phyloP scores from a whole-genome alignment of 2,113 vertebrate genomes.

The Cyprinodon tularosa region DNA sequence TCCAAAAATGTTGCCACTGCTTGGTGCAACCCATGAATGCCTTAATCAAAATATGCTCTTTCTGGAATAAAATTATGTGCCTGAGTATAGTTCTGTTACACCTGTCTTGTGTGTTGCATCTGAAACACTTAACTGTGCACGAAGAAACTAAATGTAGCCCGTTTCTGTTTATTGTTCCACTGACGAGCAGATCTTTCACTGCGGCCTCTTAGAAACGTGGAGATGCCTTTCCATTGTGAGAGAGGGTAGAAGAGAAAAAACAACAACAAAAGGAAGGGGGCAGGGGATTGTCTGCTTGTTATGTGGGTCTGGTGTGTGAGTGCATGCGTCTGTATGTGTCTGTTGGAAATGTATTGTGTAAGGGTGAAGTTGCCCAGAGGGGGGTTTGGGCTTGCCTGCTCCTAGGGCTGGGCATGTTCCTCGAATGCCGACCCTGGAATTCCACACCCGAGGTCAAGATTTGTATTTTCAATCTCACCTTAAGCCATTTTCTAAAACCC shows the following conservation, averaged over 20 bases:
- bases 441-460: slow-evolving; percentile 65
- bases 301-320: slow-evolving; percentile 40
- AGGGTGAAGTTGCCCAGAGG: slow-evolving; percentile 58
- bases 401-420: slow-evolving; percentile 67
- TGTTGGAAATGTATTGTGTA: slow-evolving; percentile 59
- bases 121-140: slow-evolving; percentile 55
- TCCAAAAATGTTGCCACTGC: slow-evolving; percentile 28
- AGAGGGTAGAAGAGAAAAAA: slow-evolving; percentile 61
- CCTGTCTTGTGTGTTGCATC: slow-evolving; percentile 42
- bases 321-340: slow-evolving; percentile 31
- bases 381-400: slow-evolving; percentile 64
- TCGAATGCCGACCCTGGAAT: slow-evolving; percentile 72
- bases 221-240: slow-evolving; percentile 67
- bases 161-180: slow-evolving; percentile 60
- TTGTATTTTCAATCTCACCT: slow-evolving; percentile 67
- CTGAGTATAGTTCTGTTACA: slow-evolving; percentile 18
- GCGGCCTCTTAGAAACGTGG: slow-evolving; percentile 62
- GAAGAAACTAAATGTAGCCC: slow-evolving; percentile 26
- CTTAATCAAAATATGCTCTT: slow-evolving; percentile 20
- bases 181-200: slow-evolving; percentile 51
- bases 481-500: slow-evolving; percentile 47
- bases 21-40: slow-evolving; percentile 3
- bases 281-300: slow-evolving; percentile 66
- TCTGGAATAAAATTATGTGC: slow-evolving; percentile 12
- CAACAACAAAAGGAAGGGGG: slow-evolving; percentile 74